Base-by-base conservation (phyloP, 53 echinoderm and acorn worm species). In the Patiria pectinifera region DNA sequence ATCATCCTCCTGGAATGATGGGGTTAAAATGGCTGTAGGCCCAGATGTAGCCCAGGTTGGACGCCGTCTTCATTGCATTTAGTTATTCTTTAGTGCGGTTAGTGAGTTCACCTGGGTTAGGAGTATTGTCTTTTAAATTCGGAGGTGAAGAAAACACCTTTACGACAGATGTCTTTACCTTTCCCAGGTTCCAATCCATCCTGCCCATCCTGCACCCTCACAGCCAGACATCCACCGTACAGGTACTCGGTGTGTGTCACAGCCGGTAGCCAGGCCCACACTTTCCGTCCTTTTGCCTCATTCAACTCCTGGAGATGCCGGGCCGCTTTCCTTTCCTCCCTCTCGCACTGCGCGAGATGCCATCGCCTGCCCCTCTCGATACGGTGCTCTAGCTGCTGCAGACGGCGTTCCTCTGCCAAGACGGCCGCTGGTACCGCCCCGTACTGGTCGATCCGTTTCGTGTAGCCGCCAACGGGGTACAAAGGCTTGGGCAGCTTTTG, bases 391-490 rank as follows among this genome's bases (percentile, higher is more conserved):
- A 87, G 78, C n/a, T 59, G 24, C 87, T 87, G 76, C 18, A 87
- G 87, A 6, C 78, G 87, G n/a, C 87, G 87, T 53, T 87, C 87
- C 77, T 87, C 76, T 13, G 87, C 87, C 15, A 87, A 77, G 13
- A 87, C 87, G 43, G 78, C 72, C n/a, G 87, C 48, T 10, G 87
- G 87, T 24, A 87, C 87, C 61, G 87, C 87, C 2, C 87, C 78
- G 78, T 87, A 87, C 62, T 87, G 87, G 59, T 87, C 87, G 43
- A 87, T 76, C 48, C 87, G 87, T 44, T 87, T 87, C 12, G 87
- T 78, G 77, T 76, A 78, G 43, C 87, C 87, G 47, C 87, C 87
- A 16, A 87, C 87, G 4, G 87, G 87, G 62, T 62, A 78, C 59
- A 87, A 18, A 15, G 43, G 77, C 60, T 49, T 53, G n/a, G 49